Base-by-base conservation (phyloP, 2,113 vertebrate genomes). In the Amazona vittata region DNA sequence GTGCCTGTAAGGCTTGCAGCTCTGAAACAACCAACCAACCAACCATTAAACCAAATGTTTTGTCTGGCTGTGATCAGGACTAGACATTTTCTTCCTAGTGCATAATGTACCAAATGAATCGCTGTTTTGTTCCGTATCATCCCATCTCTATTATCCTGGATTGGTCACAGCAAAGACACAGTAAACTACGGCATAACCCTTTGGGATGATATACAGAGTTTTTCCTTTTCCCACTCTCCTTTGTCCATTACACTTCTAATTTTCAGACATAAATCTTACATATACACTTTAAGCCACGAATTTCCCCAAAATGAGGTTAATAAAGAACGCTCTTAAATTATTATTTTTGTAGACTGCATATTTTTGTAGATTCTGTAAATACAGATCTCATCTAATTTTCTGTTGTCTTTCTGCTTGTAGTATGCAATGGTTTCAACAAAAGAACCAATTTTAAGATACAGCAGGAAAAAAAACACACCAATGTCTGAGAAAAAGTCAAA, bases 381-480 rank as follows among this genome's bases (percentile, higher is more conserved):
- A 53, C 7, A 50, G 20, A 35, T 49, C 21, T 65, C 28, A 41
- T 25, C 7, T 37, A 8, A 37, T 39, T 53, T 86, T 76, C 37
- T 47, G 20, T 20, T 69, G 71, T 57, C 37, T 33, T 19, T 73
- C 63, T 73, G 64, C 53, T 60, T 60, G 43, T 22, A 86, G 64
- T n/a, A 62, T 1, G 5, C 37, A 65, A 55, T 9, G 29, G 31
- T 43, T 89, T 89, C 1, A 4, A 75, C 37, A 55, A 47, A 82
- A 78, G 69, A 82, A 71, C 39, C 1, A 1, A 92, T 67, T 49
- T 3, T 57, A 69, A 65, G 21, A 78, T 13, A 37, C 85, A 53
- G 37, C 25, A 53, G 39, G 39, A 11, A 71, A 75, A 84, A 73
- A 24, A 1, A 0, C 0, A 0, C 15, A 50, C 7, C 20, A 17